Conservation (phyloP, 37 sponge, comb jelly and placozoan species). For the Haliclona indistincta region DNA sequence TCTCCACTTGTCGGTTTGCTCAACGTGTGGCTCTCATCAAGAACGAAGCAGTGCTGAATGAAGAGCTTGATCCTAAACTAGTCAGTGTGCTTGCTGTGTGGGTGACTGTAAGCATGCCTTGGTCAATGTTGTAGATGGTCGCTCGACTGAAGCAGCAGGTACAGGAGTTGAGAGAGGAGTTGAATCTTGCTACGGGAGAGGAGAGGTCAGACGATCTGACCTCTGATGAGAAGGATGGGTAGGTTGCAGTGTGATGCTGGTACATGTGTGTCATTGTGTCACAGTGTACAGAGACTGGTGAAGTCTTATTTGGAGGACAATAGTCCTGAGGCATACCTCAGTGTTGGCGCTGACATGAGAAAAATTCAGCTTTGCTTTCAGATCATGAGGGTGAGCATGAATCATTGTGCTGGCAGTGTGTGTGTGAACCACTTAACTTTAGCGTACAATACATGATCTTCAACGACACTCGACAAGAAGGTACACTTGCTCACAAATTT, state of each 20-base stretch:
- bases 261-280: constrained; percentile 12
- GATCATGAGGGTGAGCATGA: constrained; percentile 69
- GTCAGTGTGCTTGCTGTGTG: constrained; percentile 21
- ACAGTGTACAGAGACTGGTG: constrained; percentile 78
- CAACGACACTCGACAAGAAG: too few species aligned
- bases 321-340: constrained; percentile 71
- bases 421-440: background rate
- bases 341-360: constrained; percentile 88
- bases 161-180: constrained; percentile 85
- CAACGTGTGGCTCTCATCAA: constrained; percentile 97
- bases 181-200: constrained; percentile 85
- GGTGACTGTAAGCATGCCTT: background rate
- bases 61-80: constrained; percentile 95
- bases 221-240: constrained; percentile 76
- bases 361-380: constrained; percentile 90
- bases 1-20: constrained; percentile 97
- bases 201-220: constrained; percentile 85
- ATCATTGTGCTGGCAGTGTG: background rate
- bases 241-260: constrained; percentile 9
- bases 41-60: constrained; percentile 95
- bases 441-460: background rate
- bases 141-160: constrained; percentile 80
- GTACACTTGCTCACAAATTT: too few species aligned
- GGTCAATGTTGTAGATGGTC: constrained; percentile 64
- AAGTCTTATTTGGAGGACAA: constrained; percentile 63